Percentiles rank a stretch among this genome's conserved stretches.
phyloP scores from a whole-genome alignment of 2,888 invertebrate genomes.

The Hemistola chrysoprasaria region DNA sequence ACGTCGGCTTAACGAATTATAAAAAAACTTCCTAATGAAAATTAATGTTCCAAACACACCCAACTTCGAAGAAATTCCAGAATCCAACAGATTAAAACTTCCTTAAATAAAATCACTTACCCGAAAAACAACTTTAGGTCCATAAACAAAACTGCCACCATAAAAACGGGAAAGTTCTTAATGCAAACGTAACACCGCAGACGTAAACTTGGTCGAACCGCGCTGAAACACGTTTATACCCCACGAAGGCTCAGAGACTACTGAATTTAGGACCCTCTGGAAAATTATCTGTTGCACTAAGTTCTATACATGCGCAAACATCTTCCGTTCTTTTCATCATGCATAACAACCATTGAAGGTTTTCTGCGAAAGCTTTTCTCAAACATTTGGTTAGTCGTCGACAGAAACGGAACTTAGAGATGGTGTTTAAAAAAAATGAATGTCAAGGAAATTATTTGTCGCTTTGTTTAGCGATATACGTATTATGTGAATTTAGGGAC shows the following conservation, averaged over 20 bases:
- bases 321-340: slow-evolving; percentile 20
- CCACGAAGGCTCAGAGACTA: slow-evolving; percentile 42
- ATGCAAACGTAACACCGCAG: slow-evolving; percentile 45
- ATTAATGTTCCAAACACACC: slow-evolving; percentile 19
- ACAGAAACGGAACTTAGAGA: slow-evolving; percentile 12
- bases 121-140: slow-evolving; percentile 37
- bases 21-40: slow-evolving; percentile 16
- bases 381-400: too few species aligned
- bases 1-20: slow-evolving; percentile 2
- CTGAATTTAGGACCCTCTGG: slow-evolving; percentile 50
- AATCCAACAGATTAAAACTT: slow-evolving; percentile 31
- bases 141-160: slow-evolving; percentile 47
- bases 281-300: slow-evolving; percentile 56
- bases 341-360: slow-evolving; percentile 34
- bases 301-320: slow-evolving; percentile 59
- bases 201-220: slow-evolving; percentile 44
- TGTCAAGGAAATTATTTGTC: slow-evolving; percentile 46
- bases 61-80: slow-evolving; percentile 20
- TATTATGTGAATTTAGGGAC: slow-evolving; percentile 42
- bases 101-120: slow-evolving; percentile 35
- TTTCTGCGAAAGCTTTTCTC: slow-evolving; percentile 1
- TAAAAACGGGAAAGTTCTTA: slow-evolving; percentile 37
- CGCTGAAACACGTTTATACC: slow-evolving; percentile 39
- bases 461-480: slow-evolving; percentile 48
- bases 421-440: slow-evolving; percentile 17